A percentile compares a stretch with the other conserved stretches of the same genome.
Conservation (phyloP, 2,797 vertebrate species). For the Arnoldichthys spilopterus region DNA sequence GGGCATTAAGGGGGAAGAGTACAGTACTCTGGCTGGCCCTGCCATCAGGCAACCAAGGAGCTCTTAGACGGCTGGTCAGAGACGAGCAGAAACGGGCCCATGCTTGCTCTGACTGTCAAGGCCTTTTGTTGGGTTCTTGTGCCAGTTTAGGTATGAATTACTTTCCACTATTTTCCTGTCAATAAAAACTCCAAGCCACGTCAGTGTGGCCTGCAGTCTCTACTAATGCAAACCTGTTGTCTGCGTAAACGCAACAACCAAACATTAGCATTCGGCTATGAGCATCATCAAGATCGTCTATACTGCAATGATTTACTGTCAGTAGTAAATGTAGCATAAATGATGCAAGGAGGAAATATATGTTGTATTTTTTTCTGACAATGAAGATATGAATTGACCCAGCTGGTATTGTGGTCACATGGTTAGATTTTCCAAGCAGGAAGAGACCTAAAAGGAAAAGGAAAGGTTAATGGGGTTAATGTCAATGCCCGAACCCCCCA, state of each 20-base stretch:
- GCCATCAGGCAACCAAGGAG: constrained; percentile 80
- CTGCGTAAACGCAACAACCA: background rate
- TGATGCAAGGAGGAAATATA: constrained; percentile 13
- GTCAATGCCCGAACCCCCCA: constrained; percentile 27
- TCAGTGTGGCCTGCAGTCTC: background rate
- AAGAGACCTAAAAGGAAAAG: constrained; percentile 36
- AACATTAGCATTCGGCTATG: background rate
- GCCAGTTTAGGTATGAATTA: constrained; percentile 20
- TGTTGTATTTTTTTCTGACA: constrained; percentile 13
- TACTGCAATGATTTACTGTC: constrained; percentile 8
- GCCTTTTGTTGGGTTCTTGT: constrained; percentile 23
- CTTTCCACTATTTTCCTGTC: background rate
- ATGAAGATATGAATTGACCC: constrained; percentile 32
- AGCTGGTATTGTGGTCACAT: constrained; percentile 38
- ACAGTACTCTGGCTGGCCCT: constrained; percentile 90
- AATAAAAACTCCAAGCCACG: background rate
- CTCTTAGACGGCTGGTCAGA: constrained; percentile 70
- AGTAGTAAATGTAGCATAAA: constrained; percentile 11
- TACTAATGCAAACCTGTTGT: background rate
- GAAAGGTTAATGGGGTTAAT: constrained; percentile 65
- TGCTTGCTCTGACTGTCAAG: constrained; percentile 35
- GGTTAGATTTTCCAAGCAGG: constrained; percentile 34
- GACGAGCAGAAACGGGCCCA: constrained; percentile 43
- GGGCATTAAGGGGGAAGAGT: constrained; percentile 91
- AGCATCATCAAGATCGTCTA: too few relatives aligned